Evolutionary conservation across 2,888 invertebrate genomes (phyloP), one percentile per base, ranked within the genome.

Genomic region (Cantharis rufa): DNA sequence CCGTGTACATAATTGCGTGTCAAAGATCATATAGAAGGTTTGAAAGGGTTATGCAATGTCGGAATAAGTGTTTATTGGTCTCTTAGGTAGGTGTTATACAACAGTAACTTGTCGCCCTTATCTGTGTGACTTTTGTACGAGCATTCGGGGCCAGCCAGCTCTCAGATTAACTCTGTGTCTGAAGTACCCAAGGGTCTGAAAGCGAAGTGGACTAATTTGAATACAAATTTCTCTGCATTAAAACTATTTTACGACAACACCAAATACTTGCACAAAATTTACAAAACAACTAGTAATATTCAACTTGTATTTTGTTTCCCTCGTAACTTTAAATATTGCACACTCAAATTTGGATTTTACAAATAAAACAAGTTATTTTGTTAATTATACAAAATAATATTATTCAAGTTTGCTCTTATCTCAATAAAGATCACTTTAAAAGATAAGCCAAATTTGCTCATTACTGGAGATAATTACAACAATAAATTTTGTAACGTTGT

Each of bases 91-190:
- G 76, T 77, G 81, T 71, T 75, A 70, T 76, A 70, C 76, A 77
- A 75, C 79, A 75, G 79, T 77, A 78, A 74, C 78, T 77, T 76
- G 78, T 78, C 77, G 77, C 77, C 78, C 81, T 80, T 81, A 81
- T 81, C 80, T 78, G 77, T 75, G 77, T 79, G 76, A 79, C 76
- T 78, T 76, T 48, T 72, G 69, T 71, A 78, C 78, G 70, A 69
- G 78, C 71, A 66, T 74, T 76, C 69, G 15, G 72, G 78, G 75
- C 70, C 76, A 64, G 69, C 24, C 63, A 32, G 69, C 73, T 63
- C 71, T 68, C 61, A 73, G 32, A 73, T 69, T 73, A 72, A 72
- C 72, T 62, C 64, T 72, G 24, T 62, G 64, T 21, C 71, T 66
- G 64, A 66, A 66, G 64, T 66, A 66, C 64, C 64, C 64, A 66